Evolutionary conservation across 1,140 invertebrate species (phyloP).

Genomic region (Drosophila sucinea): DNA sequence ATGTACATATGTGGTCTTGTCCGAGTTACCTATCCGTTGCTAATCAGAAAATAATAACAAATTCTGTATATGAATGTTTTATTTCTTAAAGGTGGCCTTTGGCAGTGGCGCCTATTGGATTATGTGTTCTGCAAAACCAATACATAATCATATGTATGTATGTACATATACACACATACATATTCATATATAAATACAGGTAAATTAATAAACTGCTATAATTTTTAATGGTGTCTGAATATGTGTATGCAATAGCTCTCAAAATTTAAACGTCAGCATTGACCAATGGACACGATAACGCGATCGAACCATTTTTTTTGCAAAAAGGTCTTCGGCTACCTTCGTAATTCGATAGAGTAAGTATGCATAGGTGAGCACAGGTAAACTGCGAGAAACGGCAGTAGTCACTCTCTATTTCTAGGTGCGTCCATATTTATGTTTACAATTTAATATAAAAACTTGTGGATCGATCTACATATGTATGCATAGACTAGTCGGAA

Average conservation of each 20-base stretch:
- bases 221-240: not conserved
- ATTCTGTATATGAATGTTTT: slow-evolving; percentile 5
- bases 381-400: slow-evolving; percentile 31
- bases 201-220: not conserved
- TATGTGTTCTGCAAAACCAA: not conserved
- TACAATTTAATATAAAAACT: too few relatives aligned
- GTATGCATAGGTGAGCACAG: slow-evolving; percentile 31
- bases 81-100: not conserved
- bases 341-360: not conserved
- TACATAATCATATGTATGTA: not conserved
- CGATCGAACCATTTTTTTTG: slow-evolving; percentile 3
- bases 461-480: slow-evolving; percentile 20
- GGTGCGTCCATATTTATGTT: not conserved
- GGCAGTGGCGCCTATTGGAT: slow-evolving; percentile 8
- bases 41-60: slow-evolving; percentile 53
- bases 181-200: not conserved
- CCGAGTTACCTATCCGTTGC: slow-evolving; percentile 34
- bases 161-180: not conserved
- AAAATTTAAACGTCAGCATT: slow-evolving; percentile 15
- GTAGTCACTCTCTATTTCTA: slow-evolving; percentile 1
- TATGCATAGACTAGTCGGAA: slow-evolving; percentile 10
- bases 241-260: not conserved
- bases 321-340: slow-evolving; percentile 5
- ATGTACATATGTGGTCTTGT: slow-evolving; percentile 19
- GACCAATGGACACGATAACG: slow-evolving; percentile 4